Evolutionary conservation across 2,113 vertebrate species (phyloP).

Genomic region (Anolis sagrei): DNA sequence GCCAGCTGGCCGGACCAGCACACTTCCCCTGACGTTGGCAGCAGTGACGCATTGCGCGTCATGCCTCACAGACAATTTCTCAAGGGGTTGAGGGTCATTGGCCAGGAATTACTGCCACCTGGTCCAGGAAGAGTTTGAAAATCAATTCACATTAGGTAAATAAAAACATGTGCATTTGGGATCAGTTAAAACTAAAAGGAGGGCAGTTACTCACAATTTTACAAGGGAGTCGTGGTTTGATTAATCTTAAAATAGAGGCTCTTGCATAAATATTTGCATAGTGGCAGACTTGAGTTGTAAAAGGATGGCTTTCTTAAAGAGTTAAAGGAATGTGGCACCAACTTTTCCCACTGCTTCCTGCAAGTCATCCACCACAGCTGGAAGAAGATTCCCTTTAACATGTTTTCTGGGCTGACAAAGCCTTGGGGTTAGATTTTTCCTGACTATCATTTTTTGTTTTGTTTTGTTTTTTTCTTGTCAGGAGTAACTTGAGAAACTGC

Average conservation of each 20-base stretch:
- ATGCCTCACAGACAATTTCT: conserved; percentile 11
- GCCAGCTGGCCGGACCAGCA: conserved; percentile 7
- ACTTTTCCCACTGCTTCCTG: neutral
- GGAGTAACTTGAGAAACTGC: too few species aligned
- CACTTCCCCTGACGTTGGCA: conserved; percentile 1
- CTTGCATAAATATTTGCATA: neutral
- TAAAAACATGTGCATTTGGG: neutral
- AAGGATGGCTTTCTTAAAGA: too few species aligned
- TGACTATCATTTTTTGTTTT: too few species aligned
- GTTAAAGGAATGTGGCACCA: neutral
- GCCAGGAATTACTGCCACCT: conserved; percentile 14
- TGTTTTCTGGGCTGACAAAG: neutral
- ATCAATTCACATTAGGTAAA: conserved; percentile 10
- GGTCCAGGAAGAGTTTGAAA: conserved; percentile 17
- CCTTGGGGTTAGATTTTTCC: neutral
- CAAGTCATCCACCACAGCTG: neutral
- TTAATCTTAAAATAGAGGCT: neutral
- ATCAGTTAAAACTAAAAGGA: neutral
- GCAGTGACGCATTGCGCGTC: neutral
- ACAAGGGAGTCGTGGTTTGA: neutral
- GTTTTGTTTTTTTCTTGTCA: too few species aligned
- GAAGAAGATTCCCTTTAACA: neutral
- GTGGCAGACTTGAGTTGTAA: neutral
- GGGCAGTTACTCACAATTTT: neutral
- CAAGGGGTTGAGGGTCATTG: conserved; percentile 10